These are phyloP conservation scores for Sebastes alutus DNA, from an alignment of 2,797 vertebrate genomes.

Conservation along the genomic window DNA sequence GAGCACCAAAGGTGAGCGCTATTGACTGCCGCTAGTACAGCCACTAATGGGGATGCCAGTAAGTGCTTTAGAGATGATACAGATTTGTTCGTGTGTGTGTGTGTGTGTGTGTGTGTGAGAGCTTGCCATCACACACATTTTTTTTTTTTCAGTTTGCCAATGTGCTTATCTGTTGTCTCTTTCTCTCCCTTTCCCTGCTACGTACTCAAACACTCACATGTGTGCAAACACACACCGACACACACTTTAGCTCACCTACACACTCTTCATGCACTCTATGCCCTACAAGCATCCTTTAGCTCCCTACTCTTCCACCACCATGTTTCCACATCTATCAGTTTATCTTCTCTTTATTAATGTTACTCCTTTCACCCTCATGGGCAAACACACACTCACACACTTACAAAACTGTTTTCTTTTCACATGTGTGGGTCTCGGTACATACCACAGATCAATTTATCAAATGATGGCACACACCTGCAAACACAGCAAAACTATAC, in stretches of 20 bases:
- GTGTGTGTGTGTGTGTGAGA: not conserved
- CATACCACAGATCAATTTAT: not conserved
- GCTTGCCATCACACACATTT: slow-evolving; percentile 12
- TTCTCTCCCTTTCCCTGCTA: not conserved
- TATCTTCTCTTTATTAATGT: not conserved
- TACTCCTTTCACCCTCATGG: not conserved
- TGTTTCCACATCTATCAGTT: slow-evolving; percentile 4
- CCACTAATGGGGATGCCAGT: slow-evolving; percentile 65
- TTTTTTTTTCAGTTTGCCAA: slow-evolving; percentile 20
- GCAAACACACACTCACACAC: not conserved
- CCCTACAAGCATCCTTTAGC: slow-evolving; percentile 17
- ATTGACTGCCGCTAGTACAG: slow-evolving; percentile 56
- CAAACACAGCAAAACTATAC: not conserved
- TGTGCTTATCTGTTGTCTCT: slow-evolving; percentile 42
- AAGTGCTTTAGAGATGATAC: slow-evolving; percentile 63
- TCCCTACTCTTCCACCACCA: slow-evolving; percentile 33
- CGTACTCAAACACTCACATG: not conserved
- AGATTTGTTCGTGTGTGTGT: slow-evolving; percentile 12
- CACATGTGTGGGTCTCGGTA: not conserved
- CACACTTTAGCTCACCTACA: not conserved
- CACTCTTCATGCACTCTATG: slow-evolving; percentile 7
- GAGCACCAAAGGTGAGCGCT: slow-evolving; percentile 58
- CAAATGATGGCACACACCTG: not conserved
- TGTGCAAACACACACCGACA: not conserved
- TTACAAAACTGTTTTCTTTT: not conserved